Evolutionary conservation across 37 sponge, comb jelly and placozoan species (phyloP).

Genomic region (Beroe forskalii): DNA sequence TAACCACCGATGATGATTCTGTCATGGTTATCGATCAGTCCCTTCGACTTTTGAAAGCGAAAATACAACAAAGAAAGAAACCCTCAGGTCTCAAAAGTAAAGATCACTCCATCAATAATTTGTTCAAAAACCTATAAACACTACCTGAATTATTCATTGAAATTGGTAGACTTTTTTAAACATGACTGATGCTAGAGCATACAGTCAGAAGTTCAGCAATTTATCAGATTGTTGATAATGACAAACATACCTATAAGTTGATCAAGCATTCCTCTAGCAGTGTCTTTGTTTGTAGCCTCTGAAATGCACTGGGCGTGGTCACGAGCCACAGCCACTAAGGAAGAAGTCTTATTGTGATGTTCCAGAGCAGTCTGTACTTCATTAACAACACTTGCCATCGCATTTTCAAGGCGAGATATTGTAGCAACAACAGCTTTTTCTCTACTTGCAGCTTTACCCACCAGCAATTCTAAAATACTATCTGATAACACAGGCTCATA

Average conservation of each 20-base stretch:
- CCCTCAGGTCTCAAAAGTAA: too few species aligned
- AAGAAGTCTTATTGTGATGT: slow-evolving; percentile 23
- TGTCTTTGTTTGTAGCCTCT: slow-evolving; percentile 34
- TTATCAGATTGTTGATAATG: background rate
- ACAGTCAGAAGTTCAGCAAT: background rate
- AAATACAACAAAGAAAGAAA: too few species aligned
- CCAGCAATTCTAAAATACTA: background rate
- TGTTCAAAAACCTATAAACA: background rate
- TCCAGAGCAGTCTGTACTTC: slow-evolving; percentile 28
- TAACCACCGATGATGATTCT: background rate
- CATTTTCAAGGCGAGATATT: slow-evolving; percentile 39
- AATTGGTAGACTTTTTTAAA: too few species aligned
- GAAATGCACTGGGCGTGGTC: slow-evolving; percentile 33
- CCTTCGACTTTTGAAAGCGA: too few species aligned
- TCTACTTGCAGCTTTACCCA: slow-evolving; percentile 54
- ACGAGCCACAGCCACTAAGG: slow-evolving; percentile 16
- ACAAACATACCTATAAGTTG: slow-evolving; percentile 1
- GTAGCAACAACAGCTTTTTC: slow-evolving; percentile 59
- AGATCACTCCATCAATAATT: too few species aligned
- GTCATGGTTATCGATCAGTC: background rate
- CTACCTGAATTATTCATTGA: too few species aligned
- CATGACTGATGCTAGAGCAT: too few species aligned
- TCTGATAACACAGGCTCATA: slow-evolving; percentile 61
- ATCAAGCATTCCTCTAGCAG: slow-evolving; percentile 27
- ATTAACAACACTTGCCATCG: slow-evolving; percentile 40